phyloP scores from a whole-genome alignment of 2,888 invertebrate genomes.

The Philaethria dido region DNA sequence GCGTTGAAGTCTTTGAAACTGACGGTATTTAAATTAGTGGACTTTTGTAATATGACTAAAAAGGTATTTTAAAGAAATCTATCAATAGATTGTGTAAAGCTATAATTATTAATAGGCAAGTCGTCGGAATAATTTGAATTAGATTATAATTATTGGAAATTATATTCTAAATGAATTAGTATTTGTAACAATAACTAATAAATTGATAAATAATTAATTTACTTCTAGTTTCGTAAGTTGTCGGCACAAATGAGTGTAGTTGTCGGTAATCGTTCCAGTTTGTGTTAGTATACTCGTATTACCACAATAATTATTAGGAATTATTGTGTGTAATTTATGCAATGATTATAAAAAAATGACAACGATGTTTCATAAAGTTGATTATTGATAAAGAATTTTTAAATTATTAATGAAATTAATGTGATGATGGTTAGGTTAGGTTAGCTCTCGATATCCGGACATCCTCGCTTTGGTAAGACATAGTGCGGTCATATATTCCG shows the following conservation, averaged over 20 bases:
- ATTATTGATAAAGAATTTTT: too few relatives aligned
- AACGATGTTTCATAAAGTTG: conserved; percentile 14
- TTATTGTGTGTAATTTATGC: conserved; percentile 24
- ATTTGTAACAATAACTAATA: conserved; percentile 30
- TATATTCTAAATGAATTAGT: conserved; percentile 22
- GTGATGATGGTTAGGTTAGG: too few relatives aligned
- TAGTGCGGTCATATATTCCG: too few relatives aligned
- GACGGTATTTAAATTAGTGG: background rate
- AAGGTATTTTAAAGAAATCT: background rate
- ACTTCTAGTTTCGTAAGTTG: conserved; percentile 38
- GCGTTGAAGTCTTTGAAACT: conserved; percentile 45
- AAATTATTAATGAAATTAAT: too few relatives aligned
- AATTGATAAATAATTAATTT: conserved; percentile 37
- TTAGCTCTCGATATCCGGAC: too few relatives aligned
- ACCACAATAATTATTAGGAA: conserved; percentile 28
- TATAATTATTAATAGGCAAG: background rate
- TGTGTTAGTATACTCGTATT: conserved; percentile 37
- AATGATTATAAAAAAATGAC: background rate
- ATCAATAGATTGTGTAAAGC: conserved; percentile 1
- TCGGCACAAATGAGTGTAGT: conserved; percentile 31
- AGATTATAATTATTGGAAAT: conserved; percentile 15
- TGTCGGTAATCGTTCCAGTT: conserved; percentile 38
- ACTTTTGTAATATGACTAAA: background rate
- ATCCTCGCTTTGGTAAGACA: too few relatives aligned
- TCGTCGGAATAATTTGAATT: background rate